Base-by-base conservation (phyloP, 2,888 invertebrate genomes). In the Pelosia muscerda region DNA sequence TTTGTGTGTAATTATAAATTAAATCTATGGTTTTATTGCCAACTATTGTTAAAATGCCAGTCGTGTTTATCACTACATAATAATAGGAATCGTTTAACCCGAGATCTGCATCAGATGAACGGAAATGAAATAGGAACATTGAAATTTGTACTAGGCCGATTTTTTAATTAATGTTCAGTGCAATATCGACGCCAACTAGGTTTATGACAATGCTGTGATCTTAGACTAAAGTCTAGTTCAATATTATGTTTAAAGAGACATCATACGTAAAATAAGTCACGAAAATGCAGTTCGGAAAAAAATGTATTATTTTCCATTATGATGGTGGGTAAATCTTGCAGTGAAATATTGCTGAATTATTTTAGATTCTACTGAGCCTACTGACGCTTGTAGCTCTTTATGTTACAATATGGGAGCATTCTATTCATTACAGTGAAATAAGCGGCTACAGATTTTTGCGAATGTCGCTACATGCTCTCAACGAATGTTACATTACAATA, bases 91-190 rank as follows among this genome's bases (percentile, higher is more conserved):
- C 77, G 62, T 66, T 73, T 63, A 74, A 78, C 75, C 78, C 74
- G 85, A 84, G 86, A 87, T 87, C 86, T 77, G 76, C 78, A 70
- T 62, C 64, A 65, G 62, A 71, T 75, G 66, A 76, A 75, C 66
- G 69, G 68, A 74, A 64, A 72, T 74, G 65, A 73, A 69, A 67
- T 79, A 79, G 79, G 79, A 79, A 79, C 79, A 75, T 77, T 69
- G 64, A 60, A 61, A 74, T 81, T 80, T 80, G 79, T 75, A 75
- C 75, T 71, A 64, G 68, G 66, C 67, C 65, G 72, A 81, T 72
- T 73, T 71, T 38, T 38, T 69, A 1, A 56, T 49, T 49, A 49
- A 19, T 25, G 19, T 55, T 49, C 49, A n/a, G 2, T 49, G n/a
- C 9, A 49, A 49, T 49, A n/a, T 49, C 49, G 49, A 49, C 49